Percentiles rank a stretch among this genome's conserved stretches.
phyloP scores from a whole-genome alignment of 2,113 vertebrate species.

The Suncus etruscus region DNA sequence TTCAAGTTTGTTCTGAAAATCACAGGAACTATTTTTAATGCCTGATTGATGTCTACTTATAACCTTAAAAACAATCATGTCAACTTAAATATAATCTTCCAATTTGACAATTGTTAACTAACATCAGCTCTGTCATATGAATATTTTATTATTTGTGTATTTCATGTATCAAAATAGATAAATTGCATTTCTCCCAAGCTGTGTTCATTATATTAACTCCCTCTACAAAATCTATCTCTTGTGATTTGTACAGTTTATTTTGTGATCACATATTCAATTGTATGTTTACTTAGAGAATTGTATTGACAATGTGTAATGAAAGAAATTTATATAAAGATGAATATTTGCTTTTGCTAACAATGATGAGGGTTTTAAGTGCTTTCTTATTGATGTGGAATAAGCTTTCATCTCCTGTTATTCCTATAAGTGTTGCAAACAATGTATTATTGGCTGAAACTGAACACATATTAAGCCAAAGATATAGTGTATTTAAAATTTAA shows the following conservation, averaged over 20 bases:
- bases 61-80: conserved; percentile 45
- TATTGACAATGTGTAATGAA: conserved; percentile 18
- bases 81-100: conserved; percentile 37
- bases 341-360: conserved; percentile 49
- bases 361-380: background rate
- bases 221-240: conserved; percentile 5
- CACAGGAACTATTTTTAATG: conserved; percentile 36
- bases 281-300: conserved; percentile 45
- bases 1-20: background rate
- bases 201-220: background rate
- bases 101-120: conserved; percentile 5
- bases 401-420: background rate
- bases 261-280: background rate
- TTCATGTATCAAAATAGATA: conserved; percentile 43
- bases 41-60: background rate
- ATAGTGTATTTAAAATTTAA: background rate
- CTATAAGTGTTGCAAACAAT: background rate
- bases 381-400: conserved; percentile 37
- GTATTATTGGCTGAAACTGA: background rate
- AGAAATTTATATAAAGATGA: conserved; percentile 42
- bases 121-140: background rate
- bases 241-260: background rate
- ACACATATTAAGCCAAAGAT: background rate
- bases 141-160: conserved; percentile 47
- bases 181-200: conserved; percentile 19